Base-by-base conservation (phyloP, 2,797 vertebrate genomes). In the Calcarius lapponicus region DNA sequence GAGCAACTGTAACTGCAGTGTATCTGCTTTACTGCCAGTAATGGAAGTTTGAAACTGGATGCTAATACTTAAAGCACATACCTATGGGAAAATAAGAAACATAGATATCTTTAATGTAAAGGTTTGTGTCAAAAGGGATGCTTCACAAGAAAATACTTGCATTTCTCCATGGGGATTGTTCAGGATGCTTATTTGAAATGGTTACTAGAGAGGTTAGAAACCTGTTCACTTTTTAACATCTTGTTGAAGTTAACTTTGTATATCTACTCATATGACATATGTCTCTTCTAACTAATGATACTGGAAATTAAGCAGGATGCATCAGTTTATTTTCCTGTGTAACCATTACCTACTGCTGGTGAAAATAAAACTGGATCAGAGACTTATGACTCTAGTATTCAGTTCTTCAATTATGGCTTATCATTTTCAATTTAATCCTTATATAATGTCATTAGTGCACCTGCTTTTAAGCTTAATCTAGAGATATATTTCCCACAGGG, bases 381-480 rank as follows among this genome's bases (percentile, higher is more conserved):
- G 66, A 86, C 81, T 65, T 79, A 88, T 17, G 11, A 29, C 31
- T 80, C 8, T 9, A 24, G 34, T 51, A 71, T 82, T 88, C 51
- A 56, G 3, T 90, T 93, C 47, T 84, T 92, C 78, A 86, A 7
- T 94, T 90, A 88, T 7, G 15, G 64, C n/a, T 73, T 79, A 73
- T 56, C 5, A 45, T 82, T 93, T 92, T 73, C 60, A 48, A 4
- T 74, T n/a, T 90, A 73, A 60, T 72, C 47, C 38, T 86, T 88
- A 62, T 28, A 14, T 65, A 86, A 87, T 83, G 43, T 58, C 73
- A 78, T 76, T 73, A 70, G n/a, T 90, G 58, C 66, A 79, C 54
- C 79, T 92, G 85, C 85, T 93, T 86, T 86, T 86, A 86, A 91
- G 51, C n/a, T 76, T 83, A 74, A 85, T 91, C 19, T 66, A 62